Evolutionary conservation across 2,797 vertebrate genomes (phyloP), one percentile per base, ranked within the genome.

Genomic region (Anguilla marmorata): DNA sequence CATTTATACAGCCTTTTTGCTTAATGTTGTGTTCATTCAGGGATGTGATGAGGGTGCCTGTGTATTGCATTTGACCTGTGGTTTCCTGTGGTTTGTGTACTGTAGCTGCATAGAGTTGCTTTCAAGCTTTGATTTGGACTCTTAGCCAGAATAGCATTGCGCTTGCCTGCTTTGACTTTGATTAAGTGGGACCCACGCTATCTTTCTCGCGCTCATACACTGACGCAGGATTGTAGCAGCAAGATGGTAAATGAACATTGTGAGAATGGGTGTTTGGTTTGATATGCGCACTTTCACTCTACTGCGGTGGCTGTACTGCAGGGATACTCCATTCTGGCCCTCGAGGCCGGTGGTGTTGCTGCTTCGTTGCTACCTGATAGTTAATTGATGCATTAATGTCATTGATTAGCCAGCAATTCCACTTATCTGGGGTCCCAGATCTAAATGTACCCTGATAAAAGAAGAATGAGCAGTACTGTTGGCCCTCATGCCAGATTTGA

Each of bases 71-170:
- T 1, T 56, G 14, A 56, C 83, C 83, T 58, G 52, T 21, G 30
- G 83, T 85, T 85, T 56, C 30, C 54, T 56, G 27, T 58, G 37
- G 37, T 41, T 37, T 41, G 83, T 54, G 21, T 58, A 27, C 12
- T 37, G 30, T 85, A 24, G 27, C 58, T 85, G 54, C 27, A 84
- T 84, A n/a, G 30, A 84, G 83, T 14, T 84, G 83, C 37, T 41
- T 41, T 41, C 56, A 12, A 52, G 33, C 83, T 74, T 74, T 24
- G 72, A 14, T 56, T 84, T 84, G 27, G 85, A 50, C 56, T 24
- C 60, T 86, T n/a, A 8, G 14, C 12, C 37, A 60, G 56, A 14
- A 58, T 11, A 19, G 14, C 19, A 21, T 72, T 50, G 37, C 50
- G 37, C 41, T 7, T 60, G 37, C n/a, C 58, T 48, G 37, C 50